phyloP scores from a whole-genome alignment of 1,140 invertebrate species.

The Pemphigus obesinymphae region DNA sequence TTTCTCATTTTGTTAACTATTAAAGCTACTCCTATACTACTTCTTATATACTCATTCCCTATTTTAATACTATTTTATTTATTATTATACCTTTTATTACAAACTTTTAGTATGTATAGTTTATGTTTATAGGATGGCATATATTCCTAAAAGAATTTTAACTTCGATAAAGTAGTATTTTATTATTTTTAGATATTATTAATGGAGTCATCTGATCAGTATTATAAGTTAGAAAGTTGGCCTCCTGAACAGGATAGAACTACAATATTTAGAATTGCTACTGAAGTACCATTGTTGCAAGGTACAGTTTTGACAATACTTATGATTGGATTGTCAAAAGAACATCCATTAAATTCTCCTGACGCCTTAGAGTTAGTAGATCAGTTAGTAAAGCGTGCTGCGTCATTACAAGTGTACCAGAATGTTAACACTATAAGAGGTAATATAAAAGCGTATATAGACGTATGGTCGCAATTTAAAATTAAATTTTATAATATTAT shows the following conservation, averaged over 20 bases:
- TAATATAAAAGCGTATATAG: neutral
- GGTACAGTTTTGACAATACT: conserved; percentile 45
- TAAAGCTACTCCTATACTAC: too few relatives aligned
- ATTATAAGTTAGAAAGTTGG: conserved; percentile 91
- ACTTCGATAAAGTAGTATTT: too few relatives aligned
- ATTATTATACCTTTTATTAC: neutral
- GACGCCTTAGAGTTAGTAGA: conserved; percentile 83
- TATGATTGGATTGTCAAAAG: conserved; percentile 53
- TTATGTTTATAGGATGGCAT: too few relatives aligned
- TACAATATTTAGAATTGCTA: conserved; percentile 72
- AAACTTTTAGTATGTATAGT: neutral
- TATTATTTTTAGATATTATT: conserved; percentile 62
- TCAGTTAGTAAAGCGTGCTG: conserved; percentile 76
- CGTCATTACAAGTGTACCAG: conserved; percentile 60
- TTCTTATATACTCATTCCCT: too few relatives aligned
- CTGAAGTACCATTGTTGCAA: conserved; percentile 61
- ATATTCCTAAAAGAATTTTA: too few relatives aligned
- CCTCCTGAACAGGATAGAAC: conserved; percentile 80
- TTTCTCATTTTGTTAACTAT: too few relatives aligned
- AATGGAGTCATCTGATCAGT: conserved; percentile 77
- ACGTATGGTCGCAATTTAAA: neutral
- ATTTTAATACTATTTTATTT: conserved; percentile 44
- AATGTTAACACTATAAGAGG: conserved; percentile 47
- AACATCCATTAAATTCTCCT: conserved; percentile 71
- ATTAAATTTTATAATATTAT: neutral